Evolutionary conservation across 2,113 vertebrate genomes (phyloP).

Genomic region (Corythornis cristatus): DNA sequence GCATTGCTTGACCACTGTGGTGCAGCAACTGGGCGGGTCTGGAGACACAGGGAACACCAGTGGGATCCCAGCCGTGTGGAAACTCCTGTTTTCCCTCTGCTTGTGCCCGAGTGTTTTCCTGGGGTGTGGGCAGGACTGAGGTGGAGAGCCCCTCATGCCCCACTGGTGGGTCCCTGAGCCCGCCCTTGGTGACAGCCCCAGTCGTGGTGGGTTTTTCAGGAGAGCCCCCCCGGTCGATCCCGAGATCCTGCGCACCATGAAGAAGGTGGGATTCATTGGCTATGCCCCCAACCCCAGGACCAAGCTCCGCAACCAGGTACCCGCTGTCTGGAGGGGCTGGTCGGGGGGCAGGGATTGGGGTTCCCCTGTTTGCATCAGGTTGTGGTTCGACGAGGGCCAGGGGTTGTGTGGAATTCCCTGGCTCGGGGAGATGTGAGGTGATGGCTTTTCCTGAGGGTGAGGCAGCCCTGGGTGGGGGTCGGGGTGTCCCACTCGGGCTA

Average conservation of each 20-base stretch:
- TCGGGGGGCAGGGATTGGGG: rapidly evolving
- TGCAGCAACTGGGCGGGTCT: neutral
- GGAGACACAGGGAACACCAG: rapidly evolving
- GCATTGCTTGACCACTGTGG: rapidly evolving
- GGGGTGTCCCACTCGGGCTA: neutral
- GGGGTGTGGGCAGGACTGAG: neutral
- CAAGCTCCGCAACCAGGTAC: conserved; percentile 91
- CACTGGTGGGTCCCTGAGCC: neutral
- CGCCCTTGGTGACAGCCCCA: neutral
- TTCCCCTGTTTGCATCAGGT: neutral
- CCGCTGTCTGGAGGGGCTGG: rapidly evolving
- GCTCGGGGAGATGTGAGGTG: rapidly evolving
- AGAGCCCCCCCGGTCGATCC: conserved; percentile 91
- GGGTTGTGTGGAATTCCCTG: neutral
- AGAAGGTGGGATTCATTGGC: conserved; percentile 97
- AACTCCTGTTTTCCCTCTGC: neutral
- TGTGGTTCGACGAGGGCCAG: rapidly evolving
- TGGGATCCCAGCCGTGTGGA: neutral
- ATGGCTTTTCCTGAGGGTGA: neutral
- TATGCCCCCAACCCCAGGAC: conserved; percentile 95
- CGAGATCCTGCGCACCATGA: conserved; percentile 96
- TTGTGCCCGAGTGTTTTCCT: neutral
- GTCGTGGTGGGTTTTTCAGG: conserved; percentile 59
- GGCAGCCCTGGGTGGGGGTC: neutral
- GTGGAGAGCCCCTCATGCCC: neutral